Evolutionary conservation across 2,797 vertebrate genomes (phyloP), one percentile per base, ranked within the genome.

Genomic region (Eremophila alpestris): DNA sequence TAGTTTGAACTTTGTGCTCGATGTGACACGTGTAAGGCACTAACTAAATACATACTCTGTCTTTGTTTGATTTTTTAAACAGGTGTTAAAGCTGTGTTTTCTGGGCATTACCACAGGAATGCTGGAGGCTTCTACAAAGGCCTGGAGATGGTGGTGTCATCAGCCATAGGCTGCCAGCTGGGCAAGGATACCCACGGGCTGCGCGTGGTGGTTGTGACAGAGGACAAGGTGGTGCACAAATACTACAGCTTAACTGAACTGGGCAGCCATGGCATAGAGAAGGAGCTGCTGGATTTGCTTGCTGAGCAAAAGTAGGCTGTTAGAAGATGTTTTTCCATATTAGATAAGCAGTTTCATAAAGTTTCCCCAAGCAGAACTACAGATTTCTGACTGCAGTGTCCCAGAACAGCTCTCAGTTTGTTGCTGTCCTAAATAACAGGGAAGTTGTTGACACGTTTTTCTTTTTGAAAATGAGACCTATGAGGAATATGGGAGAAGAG

Each of bases 71-170:
- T 38, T 67, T 89, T 73, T 83, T 20, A 22, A 67, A 62, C 95
- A 99, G 99, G 99, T 14, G 77, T 99, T 95, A 98, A 97, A 94
- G 99, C 99, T 2, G 98, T 99, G 52, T 99, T 99, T 98, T 98
- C 99, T 1, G 99, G 99, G 70, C 99, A 99, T 93, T 99, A 99
- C 94, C 99, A 99, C 36, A 97, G 98, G 59, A 99, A 99, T 59
- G 99, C 99, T 0, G 99, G 99, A 21, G 99, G 99, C 4, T 96
- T 51, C 92, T 98, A 98, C 95, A 97, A 70, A 58, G 98, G 98
- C 73, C 96, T 99, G 56, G 99, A 99, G 92, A 99, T 99, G 99
- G 99, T 99, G 19, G 99, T 99, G 95, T 99, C 98, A 22, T 99
- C 99, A 0, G 99, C 99, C 34, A 99, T 99, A 5, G 99, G 99